A percentile compares a stretch with the other conserved stretches of the same genome.
Evolutionary conservation across 1,140 invertebrate genomes (phyloP).

Genomic region (Probaryconus sp.): DNA sequence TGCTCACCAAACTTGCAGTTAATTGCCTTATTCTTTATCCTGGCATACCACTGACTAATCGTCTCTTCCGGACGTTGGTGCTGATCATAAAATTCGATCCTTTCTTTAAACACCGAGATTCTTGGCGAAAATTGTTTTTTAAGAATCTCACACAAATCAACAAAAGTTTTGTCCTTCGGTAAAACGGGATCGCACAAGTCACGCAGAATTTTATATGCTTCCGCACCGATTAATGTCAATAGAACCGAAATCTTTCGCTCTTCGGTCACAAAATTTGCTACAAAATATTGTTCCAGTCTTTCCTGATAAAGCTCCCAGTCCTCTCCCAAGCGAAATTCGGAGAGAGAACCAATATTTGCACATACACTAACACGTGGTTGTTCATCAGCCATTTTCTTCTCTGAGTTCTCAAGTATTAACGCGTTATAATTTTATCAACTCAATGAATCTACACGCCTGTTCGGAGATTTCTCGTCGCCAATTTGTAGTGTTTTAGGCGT

Average conservation of each 20-base stretch:
- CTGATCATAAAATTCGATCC: constrained; percentile 48
- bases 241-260: constrained; percentile 40
- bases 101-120: constrained; percentile 45
- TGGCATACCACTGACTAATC: constrained; percentile 56
- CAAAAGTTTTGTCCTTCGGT: constrained; percentile 48
- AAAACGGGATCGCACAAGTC: constrained; percentile 51
- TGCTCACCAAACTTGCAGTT: constrained; percentile 52
- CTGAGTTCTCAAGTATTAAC: neutral
- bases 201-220: constrained; percentile 40
- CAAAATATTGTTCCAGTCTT: constrained; percentile 56
- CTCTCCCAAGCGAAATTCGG: constrained; percentile 11
- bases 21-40: constrained; percentile 49
- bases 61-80: constrained; percentile 34
- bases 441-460: no score
- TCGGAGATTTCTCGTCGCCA: no score
- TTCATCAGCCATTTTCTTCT: neutral
- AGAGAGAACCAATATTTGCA: constrained; percentile 5
- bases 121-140: constrained; percentile 48
- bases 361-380: constrained; percentile 3
- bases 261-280: constrained; percentile 37
- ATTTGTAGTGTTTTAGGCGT: no score
- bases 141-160: constrained; percentile 31
- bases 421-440: no score
- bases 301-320: constrained; percentile 48
- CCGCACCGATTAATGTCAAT: constrained; percentile 34